Evolutionary conservation across 2,797 vertebrate species (phyloP), one percentile per base, ranked within the genome.

Genomic region (Aeoliscus strigatus): DNA sequence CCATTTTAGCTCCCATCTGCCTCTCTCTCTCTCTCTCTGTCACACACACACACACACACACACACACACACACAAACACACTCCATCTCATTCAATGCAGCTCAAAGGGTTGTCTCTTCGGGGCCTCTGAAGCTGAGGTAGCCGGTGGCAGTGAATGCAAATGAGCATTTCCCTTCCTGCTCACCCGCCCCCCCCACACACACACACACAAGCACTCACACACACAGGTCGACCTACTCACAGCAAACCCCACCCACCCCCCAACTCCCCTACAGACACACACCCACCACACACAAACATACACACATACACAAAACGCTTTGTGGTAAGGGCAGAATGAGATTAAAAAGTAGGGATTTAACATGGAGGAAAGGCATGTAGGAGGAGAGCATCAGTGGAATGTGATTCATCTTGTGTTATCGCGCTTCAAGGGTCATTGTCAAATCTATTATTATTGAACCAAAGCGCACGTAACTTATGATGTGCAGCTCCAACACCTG

Each of bases 41-140:
- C 37, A 44, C 34, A n/a, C 31, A 18, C 38, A 27, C 14, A 28
- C 16, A 25, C 40, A 30, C 15, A n/a, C n/a, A n/a, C n/a, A n/a
- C n/a, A n/a, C n/a, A 26, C 25, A 49, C 9, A 44, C 50, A 69
- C 41, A 26, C 25, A 49, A 9, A 44, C 50, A 69, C 41, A 43
- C 44, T 41, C 63, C 51, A 47, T 72, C 62, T 78, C 75, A 76
- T 75, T 79, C 76, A 61, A 18, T 63, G 50, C 49, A 49, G 72
- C 82, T 87, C 81, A 86, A 87, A 86, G 74, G 77, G 44, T 54
- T 67, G 57, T 85, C 82, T 88, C 85, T 87, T 85, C 71, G 78
- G 75, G 69, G 77, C 73, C 70, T 77, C 81, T 82, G 76, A 80
- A 79, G 80, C 81, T 50, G 75, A 77, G 82, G 70, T 69, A 51